Base-by-base conservation (phyloP, 2,797 vertebrate species). In the Petrocephalus sullivani region DNA sequence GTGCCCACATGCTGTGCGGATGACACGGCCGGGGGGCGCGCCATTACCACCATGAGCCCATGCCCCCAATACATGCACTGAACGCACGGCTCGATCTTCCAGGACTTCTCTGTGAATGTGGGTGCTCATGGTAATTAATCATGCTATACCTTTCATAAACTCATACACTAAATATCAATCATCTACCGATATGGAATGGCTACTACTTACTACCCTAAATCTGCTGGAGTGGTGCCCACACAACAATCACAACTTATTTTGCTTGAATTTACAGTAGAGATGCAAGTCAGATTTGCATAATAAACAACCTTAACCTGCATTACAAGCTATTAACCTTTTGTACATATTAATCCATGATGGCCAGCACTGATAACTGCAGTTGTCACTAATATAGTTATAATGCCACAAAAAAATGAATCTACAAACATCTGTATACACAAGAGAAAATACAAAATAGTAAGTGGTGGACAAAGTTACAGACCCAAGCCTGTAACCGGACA, bases 1-100 rank as follows among this genome's bases (percentile, higher is more conserved):
- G 92, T 90, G 93, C 90, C 93, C 91, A 90, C 96, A 96, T 98
- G 91, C 96, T 98, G 91, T 49, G 88, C 46, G 37, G 33, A 64
- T 0, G 7, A 61, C 85, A 86, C 41, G 60, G 10, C 12, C 57
- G 49, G 12, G 37, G 7, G 57, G 57, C 10, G 23, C 19, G 8
- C 7, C 19, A 0, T 33, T 53, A 56, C n/a, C 28, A 37, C 53
- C 83, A 12, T 23, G 71, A 78, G 33, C 71, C 67, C 67, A 75
- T 37, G 28, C 19, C 82, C 82, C 2, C 2, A 53, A 19, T 9
- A 14, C 82, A 41, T 6, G 4, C 21, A 84, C 46, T 6, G 8
- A 14, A 23, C 78, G 23, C 19, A 23, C 49, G 1, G 7, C 49
- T 53, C 16, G 19, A 49, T n/a, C 37, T 46, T 10, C 37, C 33